phyloP scores from a whole-genome alignment of 30 jellyfish, hydroid and myxozoan genomes.

The Cassiopea andromeda region DNA sequence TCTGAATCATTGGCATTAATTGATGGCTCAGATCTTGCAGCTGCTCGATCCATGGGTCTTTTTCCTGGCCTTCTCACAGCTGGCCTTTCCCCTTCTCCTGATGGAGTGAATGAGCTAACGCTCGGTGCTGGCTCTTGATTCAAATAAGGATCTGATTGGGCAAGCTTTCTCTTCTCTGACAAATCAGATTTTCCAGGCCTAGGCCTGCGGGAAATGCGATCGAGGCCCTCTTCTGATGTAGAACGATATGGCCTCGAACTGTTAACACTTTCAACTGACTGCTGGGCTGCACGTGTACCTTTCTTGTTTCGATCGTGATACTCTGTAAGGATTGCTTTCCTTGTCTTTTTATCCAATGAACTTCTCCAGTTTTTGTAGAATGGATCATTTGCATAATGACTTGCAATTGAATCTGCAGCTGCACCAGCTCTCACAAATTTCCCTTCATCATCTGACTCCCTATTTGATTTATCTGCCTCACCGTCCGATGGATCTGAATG shows the following conservation, averaged over 20 bases:
- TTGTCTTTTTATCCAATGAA: conserved; percentile 92
- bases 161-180: conserved; percentile 83
- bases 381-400: conserved; percentile 96
- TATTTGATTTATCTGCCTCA: conserved; percentile 88
- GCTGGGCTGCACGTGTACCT: conserved; percentile 23
- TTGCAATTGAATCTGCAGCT: conserved; percentile 85
- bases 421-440: conserved; percentile 51
- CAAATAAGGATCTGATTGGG: conserved; percentile 94
- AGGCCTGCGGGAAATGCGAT: conserved; percentile 76
- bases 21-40: conserved; percentile 94
- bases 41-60: conserved; percentile 73
- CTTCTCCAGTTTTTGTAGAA: conserved; percentile 90
- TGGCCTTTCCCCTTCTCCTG: conserved; percentile 61
- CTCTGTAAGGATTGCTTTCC: conserved; percentile 87
- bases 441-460: conserved; percentile 78
- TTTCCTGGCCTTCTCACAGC: conserved; percentile 70
- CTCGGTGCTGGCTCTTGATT: conserved; percentile 70
- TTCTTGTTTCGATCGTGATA: conserved; percentile 61
- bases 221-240: conserved; percentile 88
- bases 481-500: conserved; percentile 82
- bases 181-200: conserved; percentile 85
- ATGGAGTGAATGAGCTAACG: conserved; percentile 63
- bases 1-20: conserved; percentile 53
- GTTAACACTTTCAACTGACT: conserved; percentile 64
- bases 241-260: conserved; percentile 76